phyloP scores from a whole-genome alignment of 2,888 invertebrate genomes.

The Abscondita cerata region DNA sequence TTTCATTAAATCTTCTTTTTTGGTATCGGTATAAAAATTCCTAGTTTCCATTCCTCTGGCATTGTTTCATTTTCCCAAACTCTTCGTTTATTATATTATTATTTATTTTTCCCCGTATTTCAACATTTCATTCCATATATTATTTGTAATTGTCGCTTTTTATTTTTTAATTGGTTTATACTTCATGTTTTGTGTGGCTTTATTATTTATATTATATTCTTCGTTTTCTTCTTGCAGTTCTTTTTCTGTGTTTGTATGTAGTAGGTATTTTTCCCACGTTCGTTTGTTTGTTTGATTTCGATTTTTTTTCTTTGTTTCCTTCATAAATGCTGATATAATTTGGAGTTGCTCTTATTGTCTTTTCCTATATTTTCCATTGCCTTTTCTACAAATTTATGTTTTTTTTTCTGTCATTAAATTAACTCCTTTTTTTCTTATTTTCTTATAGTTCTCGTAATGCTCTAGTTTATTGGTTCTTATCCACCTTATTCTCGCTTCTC shows the following conservation, averaged over 20 bases:
- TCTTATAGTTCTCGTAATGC: neutral
- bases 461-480: neutral
- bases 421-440: neutral
- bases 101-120: neutral
- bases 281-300: too few relatives aligned
- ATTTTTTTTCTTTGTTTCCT: too few relatives aligned
- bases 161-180: constrained; percentile 2
- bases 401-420: neutral
- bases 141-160: neutral
- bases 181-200: neutral
- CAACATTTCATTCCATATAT: neutral
- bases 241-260: too few relatives aligned
- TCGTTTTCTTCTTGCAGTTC: neutral
- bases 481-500: neutral
- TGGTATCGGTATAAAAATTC: neutral
- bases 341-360: too few relatives aligned
- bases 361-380: neutral
- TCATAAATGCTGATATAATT: too few relatives aligned
- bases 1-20: neutral
- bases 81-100: neutral
- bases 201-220: neutral
- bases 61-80: neutral
- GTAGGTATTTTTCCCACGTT: too few relatives aligned
- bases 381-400: neutral
- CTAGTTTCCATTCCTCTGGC: neutral